These are phyloP conservation scores for Drosophila koepferae DNA, from an alignment of 2,888 invertebrate genomes.

Conservation along the genomic window DNA sequence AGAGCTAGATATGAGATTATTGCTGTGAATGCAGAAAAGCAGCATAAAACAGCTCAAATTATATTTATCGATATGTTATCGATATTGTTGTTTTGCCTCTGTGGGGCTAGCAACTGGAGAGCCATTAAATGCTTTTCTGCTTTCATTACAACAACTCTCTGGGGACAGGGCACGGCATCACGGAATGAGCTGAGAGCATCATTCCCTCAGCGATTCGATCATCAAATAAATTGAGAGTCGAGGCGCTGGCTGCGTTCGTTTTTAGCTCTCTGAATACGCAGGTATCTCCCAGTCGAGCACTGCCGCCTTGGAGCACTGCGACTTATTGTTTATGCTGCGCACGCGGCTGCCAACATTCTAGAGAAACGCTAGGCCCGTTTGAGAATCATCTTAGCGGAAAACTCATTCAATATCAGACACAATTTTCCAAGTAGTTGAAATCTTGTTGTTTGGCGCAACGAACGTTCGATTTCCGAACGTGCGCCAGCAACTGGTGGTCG, in stretches of 20 bases:
- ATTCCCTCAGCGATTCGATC: neutral
- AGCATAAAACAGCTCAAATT: no score
- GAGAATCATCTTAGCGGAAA: constrained; percentile 14
- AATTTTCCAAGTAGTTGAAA: constrained; percentile 25
- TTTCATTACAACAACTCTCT: neutral
- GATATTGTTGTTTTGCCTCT: neutral
- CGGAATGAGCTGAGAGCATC: neutral
- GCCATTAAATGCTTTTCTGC: no score
- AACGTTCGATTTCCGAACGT: constrained; percentile 2
- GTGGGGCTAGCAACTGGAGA: no score
- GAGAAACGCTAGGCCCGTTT: constrained; percentile 16
- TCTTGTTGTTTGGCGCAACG: neutral
- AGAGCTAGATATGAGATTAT: no score
- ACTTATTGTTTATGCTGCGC: constrained; percentile 5
- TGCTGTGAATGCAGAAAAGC: no score
- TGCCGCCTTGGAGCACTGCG: neutral
- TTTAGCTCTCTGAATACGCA: neutral
- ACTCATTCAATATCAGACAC: constrained; percentile 23
- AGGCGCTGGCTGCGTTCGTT: neutral
- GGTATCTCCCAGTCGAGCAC: constrained; percentile 2
- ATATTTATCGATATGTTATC: neutral
- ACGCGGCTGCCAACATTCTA: constrained; percentile 24
- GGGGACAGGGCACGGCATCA: neutral
- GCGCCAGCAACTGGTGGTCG: constrained; percentile 12
- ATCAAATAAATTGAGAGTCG: neutral